These are phyloP conservation scores for Plemyria rubiginata DNA, from an alignment of 2,888 invertebrate species.

Conservation along the genomic window DNA sequence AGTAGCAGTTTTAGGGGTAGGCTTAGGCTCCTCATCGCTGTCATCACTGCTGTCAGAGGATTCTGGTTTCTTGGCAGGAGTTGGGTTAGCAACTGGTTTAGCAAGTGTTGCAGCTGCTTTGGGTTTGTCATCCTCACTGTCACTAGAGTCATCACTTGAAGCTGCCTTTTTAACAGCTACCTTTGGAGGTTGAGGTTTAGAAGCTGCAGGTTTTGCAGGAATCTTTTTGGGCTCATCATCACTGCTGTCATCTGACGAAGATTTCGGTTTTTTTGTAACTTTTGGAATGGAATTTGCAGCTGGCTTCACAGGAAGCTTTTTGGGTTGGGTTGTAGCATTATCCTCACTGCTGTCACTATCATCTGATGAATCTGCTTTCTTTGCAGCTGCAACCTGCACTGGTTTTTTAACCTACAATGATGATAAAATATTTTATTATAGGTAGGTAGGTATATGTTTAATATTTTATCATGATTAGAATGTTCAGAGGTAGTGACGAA, in stretches of 20 bases:
- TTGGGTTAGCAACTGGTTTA: constrained; percentile 41
- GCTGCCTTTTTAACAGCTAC: constrained; percentile 41
- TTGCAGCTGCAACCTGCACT: constrained; percentile 34
- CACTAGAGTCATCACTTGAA: constrained; percentile 52
- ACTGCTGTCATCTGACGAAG: constrained; percentile 63
- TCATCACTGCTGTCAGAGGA: constrained; percentile 59
- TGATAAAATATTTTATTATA: background rate
- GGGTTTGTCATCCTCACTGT: constrained; percentile 60
- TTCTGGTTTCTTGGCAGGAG: constrained; percentile 42
- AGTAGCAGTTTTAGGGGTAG: constrained; percentile 25
- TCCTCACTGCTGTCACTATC: constrained; percentile 54
- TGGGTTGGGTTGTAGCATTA: constrained; percentile 47
- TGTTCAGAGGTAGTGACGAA: constrained; percentile 79
- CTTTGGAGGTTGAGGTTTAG: constrained; percentile 42
- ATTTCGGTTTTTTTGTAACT: constrained; percentile 54
- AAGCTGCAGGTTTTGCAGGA: constrained; percentile 43
- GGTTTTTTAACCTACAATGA: constrained; percentile 39
- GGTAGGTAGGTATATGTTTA: background rate
- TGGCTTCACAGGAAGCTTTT: constrained; percentile 55
- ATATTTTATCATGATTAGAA: background rate
- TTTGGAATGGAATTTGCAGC: constrained; percentile 52
- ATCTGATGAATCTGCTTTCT: constrained; percentile 56
- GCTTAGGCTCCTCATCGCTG: constrained; percentile 52
- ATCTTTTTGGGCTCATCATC: constrained; percentile 44
- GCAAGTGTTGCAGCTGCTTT: constrained; percentile 52